Base-by-base conservation (phyloP, 2,113 vertebrate species). In the Chauna torquata region DNA sequence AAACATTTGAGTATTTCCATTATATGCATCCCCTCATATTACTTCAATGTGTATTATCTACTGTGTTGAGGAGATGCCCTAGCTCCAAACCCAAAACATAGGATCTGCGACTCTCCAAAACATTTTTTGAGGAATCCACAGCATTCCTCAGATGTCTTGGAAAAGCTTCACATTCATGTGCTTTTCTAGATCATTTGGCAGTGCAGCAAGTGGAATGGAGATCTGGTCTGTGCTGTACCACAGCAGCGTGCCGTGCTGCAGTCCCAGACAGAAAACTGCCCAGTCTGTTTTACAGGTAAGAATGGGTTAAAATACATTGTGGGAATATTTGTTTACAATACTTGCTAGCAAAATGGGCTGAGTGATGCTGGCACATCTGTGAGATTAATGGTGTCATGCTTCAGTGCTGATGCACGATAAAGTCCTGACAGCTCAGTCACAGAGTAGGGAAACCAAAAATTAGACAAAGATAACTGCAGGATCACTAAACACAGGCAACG, bases 371-470 rank as follows among this genome's bases (percentile, higher is more conserved):
- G 58, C 54, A 66, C 47, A 92, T 79, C 59, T 86, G 38, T 76
- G 82, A 97, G 86, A 81, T 72, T 82, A 86, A 52, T 82, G 54
- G 47, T 72, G 69, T 68, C 59, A 88, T 68, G 66, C 58, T 91
- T 92, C 91, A 77, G 23, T 82, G 86, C 47, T 81, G 58, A 87
- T 81, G 28, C 64, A 36, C 8, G 52, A 82, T 89, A 93, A 96
- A 96, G 91, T 75, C 45, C 42, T 97, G 62, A 77, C 77, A 86
- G 70, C n/a, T 94, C 77, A 59, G 25, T 74, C 79, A 82, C 12
- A 72, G 82, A 69, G 27, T 5, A 83, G 44, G 74, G 3, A 23
- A 96, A 82, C 34, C 57, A 71, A 92, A 95, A 96, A 88, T 90
- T 62, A 89, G 34, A 80, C 65, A 30, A 95, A 88, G 20, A 5